Conservation (phyloP, 2,888 invertebrate species). For the Nemotelus pantherinus region DNA sequence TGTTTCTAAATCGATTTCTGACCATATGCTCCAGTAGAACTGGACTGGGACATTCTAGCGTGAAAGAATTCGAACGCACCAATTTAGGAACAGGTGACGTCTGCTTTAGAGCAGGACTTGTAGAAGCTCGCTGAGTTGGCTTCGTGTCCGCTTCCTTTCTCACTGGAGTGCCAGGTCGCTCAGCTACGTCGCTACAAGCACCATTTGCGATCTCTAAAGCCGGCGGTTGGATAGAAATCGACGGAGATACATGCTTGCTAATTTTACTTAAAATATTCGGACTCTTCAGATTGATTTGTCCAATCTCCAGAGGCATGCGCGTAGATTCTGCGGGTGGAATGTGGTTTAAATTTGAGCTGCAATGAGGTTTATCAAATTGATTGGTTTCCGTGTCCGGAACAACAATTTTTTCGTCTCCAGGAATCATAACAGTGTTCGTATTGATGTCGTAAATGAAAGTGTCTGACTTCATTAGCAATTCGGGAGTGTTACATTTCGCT, state of each 20-base stretch:
- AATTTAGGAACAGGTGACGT: conserved; percentile 66
- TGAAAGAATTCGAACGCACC: conserved; percentile 81
- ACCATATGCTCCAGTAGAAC: conserved; percentile 66
- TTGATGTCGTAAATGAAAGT: conserved; percentile 60
- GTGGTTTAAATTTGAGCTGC: conserved; percentile 2
- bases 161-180: not conserved
- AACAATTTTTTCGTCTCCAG: conserved; percentile 42
- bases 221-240: conserved; percentile 31
- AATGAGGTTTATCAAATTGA: not conserved
- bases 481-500: conserved; percentile 41
- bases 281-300: not conserved
- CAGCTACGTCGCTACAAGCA: too few species aligned
- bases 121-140: conserved; percentile 57
- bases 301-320: not conserved
- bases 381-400: not conserved
- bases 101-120: conserved; percentile 55
- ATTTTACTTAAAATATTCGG: not conserved
- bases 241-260: conserved; percentile 10
- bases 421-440: conserved; percentile 53
- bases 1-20: conserved; percentile 62
- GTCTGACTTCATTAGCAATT: conserved; percentile 58
- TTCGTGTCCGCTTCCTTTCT: not conserved
- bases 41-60: conserved; percentile 80
- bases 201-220: conserved; percentile 8
- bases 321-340: not conserved